Percentiles rank a stretch among this genome's conserved stretches.
phyloP scores from a whole-genome alignment of 1,140 invertebrate species.

The Ganaspis sp. region DNA sequence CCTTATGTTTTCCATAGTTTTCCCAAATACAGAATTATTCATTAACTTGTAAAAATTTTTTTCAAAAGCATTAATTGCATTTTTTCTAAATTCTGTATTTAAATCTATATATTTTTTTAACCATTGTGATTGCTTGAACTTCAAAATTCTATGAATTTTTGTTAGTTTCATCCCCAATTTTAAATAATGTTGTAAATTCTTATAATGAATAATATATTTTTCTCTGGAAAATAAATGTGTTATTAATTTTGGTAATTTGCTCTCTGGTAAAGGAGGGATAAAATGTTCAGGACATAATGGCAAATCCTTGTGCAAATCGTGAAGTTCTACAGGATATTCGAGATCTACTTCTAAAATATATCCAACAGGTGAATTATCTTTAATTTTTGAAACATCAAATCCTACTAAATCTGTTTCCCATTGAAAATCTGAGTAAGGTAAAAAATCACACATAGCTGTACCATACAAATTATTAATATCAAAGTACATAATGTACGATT shows the following conservation, averaged over 20 bases:
- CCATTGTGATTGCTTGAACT: slow-evolving; percentile 74
- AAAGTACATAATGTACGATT: too few relatives aligned
- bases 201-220: too few relatives aligned
- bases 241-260: too few relatives aligned
- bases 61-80: slow-evolving; percentile 73
- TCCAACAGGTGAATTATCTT: slow-evolving; percentile 67
- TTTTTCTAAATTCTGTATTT: slow-evolving; percentile 68
- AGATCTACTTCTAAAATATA: too few relatives aligned
- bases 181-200: slow-evolving; percentile 74
- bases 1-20: too few relatives aligned
- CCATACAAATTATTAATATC: slow-evolving; percentile 80
- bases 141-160: too few relatives aligned
- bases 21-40: too few relatives aligned
- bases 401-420: too few relatives aligned
- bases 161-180: slow-evolving; percentile 67
- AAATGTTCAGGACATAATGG: slow-evolving; percentile 69
- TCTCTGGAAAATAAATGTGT: too few relatives aligned
- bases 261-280: slow-evolving; percentile 26
- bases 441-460: slow-evolving; percentile 70
- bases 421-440: slow-evolving; percentile 73
- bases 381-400: slow-evolving; percentile 46
- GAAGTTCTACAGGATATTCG: too few relatives aligned
- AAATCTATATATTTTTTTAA: slow-evolving; percentile 73
- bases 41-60: slow-evolving; percentile 70
- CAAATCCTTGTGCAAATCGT: too few relatives aligned